These are phyloP conservation scores for Oedothorax gibbosus DNA, from an alignment of 1,140 invertebrate species.

Conservation along the genomic window DNA sequence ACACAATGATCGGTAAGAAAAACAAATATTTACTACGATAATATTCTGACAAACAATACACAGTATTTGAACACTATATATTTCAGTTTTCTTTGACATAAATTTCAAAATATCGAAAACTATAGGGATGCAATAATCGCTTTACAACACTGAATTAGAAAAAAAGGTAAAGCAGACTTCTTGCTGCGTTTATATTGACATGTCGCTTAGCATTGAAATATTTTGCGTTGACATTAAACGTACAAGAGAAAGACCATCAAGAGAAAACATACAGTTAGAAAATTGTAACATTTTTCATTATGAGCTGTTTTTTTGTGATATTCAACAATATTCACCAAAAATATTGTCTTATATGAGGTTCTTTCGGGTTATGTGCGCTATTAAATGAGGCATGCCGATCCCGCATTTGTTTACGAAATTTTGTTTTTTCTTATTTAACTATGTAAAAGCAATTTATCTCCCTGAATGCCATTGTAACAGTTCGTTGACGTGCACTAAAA, in stretches of 20 bases:
- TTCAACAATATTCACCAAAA: conserved; percentile 14
- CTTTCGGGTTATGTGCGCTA: conserved; percentile 52
- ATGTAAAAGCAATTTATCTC: conserved; percentile 44
- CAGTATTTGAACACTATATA: conserved; percentile 12
- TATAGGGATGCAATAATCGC: not conserved
- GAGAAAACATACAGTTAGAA: conserved; percentile 6
- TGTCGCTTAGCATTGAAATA: not conserved
- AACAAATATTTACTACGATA: not conserved
- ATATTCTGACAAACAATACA: conserved; percentile 2
- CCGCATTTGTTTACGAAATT: conserved; percentile 1
- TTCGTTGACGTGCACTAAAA: conserved; percentile 44
- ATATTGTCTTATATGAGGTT: conserved; percentile 39
- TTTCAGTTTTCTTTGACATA: not conserved
- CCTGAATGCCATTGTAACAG: conserved; percentile 44
- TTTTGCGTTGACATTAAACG: conserved; percentile 17
- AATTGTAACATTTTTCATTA: conserved; percentile 11
- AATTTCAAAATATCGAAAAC: conserved; percentile 11
- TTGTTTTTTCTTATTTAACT: conserved; percentile 16
- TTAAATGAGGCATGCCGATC: conserved; percentile 26
- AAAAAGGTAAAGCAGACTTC: conserved; percentile 4
- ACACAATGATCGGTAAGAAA: not conserved
- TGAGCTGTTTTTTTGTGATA: not conserved
- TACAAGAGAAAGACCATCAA: not conserved
- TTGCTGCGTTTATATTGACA: conserved; percentile 7
- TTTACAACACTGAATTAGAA: conserved; percentile 17